Base-by-base conservation (phyloP, 2,797 vertebrate species). In the Betta splendens region DNA sequence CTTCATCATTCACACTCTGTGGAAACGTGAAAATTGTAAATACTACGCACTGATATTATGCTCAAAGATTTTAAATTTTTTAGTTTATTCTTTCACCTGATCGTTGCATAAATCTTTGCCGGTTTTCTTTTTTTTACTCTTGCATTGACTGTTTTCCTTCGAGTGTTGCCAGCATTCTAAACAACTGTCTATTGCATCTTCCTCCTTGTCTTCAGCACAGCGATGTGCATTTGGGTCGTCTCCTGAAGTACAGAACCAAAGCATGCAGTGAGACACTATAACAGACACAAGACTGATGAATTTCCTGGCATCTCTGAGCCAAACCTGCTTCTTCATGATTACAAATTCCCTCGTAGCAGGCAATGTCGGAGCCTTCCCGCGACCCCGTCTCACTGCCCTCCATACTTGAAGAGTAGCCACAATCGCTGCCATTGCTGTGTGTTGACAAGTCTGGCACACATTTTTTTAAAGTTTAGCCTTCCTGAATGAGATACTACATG, bases 71-170 rank as follows among this genome's bases (percentile, higher is more conserved):
- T 10, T 5, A 3, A 25, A n/a, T 12, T 8, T 1, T 39, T 6
- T 15, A 16, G 9, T 9, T 31, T 28, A 6, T 20, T 9, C 4
- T 81, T 92, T 93, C 86, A 97, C 97, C 59, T 94, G 92, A 45
- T 93, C 90, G 1, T 43, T 90, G 66, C 93, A 93, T 72, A 89
- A 84, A 49, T 75, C 75, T 85, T 95, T 95, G 83, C 85, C 94
- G 92, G 95, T 98, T 87, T 94, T 95, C 90, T 97, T 99, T 88
- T 96, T 98, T 88, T 95, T 98, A 87, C 93, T 98, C 89, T 96
- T 97, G 85, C 93, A 94, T 72, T 93, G 95, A 69, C 82, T 87
- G 62, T 79, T 92, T 18, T 77, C 93, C 75, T 95, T 94, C 64
- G 93, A 81, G 66, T 92, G 95, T 21, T 94, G 91, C 96, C 97